Conservation (phyloP, 2,113 vertebrate genomes). For the Electrona antarctica region DNA sequence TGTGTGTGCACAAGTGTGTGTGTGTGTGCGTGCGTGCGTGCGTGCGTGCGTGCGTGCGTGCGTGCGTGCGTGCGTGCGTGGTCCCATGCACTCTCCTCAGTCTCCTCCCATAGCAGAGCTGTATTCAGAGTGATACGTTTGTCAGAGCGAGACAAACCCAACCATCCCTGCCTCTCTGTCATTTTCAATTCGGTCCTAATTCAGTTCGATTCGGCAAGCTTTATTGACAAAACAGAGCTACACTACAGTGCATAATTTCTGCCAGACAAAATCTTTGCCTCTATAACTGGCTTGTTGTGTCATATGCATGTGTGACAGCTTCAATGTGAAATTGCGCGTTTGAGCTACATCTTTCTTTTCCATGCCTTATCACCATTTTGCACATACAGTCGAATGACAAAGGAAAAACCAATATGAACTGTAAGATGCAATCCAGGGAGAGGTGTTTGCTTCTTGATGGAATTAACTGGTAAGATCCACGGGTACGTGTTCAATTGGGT, state of each 20-base stretch:
- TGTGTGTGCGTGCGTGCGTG: not conserved
- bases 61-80: not conserved
- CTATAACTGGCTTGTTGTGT: too few relatives aligned
- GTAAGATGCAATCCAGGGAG: too few relatives aligned
- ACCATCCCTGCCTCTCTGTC: not conserved
- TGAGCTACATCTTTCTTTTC: too few relatives aligned
- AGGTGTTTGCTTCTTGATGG: too few relatives aligned
- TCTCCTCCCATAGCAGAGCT: conserved; percentile 38
- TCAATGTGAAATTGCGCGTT: too few relatives aligned
- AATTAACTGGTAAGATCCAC: too few relatives aligned
- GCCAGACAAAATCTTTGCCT: conserved; percentile 10
- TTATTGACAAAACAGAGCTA: conserved; percentile 26
- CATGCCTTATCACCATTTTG: too few relatives aligned
- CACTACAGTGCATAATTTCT: conserved; percentile 36
- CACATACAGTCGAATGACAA: too few relatives aligned
- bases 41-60: not conserved
- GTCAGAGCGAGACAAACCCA: conserved; percentile 37
- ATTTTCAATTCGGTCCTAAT: not conserved
- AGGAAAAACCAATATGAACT: too few relatives aligned
- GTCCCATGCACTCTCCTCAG: not conserved
- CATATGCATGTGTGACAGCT: too few relatives aligned
- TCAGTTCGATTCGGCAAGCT: conserved; percentile 1
- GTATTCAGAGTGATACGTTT: conserved; percentile 50
- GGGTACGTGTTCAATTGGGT: too few relatives aligned
- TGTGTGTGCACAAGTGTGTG: conserved; percentile 14